Conservation (phyloP, 2,888 invertebrate species). For the Boloria selene region DNA sequence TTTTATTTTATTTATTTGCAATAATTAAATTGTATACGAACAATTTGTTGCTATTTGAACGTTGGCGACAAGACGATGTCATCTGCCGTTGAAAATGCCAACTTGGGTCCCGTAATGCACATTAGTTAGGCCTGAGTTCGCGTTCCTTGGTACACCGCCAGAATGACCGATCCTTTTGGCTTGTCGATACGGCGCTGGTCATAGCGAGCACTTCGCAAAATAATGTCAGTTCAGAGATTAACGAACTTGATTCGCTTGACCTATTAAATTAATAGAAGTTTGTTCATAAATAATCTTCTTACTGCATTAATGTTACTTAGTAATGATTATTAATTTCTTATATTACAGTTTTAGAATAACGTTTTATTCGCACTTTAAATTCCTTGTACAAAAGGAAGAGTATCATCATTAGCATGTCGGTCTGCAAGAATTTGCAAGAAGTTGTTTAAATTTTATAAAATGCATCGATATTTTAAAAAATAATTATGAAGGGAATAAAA, state of each 20-base stretch:
- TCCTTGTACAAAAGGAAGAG: too few species aligned
- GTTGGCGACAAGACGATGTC: constrained; percentile 44
- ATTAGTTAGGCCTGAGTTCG: constrained; percentile 72
- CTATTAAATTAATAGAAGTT: constrained; percentile 59
- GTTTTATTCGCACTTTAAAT: background rate
- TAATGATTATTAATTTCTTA: constrained; percentile 5
- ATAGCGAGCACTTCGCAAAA: constrained; percentile 71
- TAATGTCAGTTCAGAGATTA: constrained; percentile 81
- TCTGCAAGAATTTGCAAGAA: too few species aligned
- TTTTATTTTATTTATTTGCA: too few species aligned
- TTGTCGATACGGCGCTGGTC: constrained; percentile 70
- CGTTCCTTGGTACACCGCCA: constrained; percentile 81
- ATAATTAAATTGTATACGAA: constrained; percentile 2
- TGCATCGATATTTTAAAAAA: too few species aligned
- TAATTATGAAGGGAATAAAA: too few species aligned
- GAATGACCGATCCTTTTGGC: constrained; percentile 80
- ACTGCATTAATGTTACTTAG: constrained; percentile 10
- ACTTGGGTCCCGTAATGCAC: constrained; percentile 76
- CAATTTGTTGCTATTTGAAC: constrained; percentile 34
- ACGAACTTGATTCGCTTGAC: constrained; percentile 79
- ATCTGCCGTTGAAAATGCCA: constrained; percentile 65
- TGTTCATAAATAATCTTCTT: constrained; percentile 18
- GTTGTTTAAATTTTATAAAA: too few species aligned
- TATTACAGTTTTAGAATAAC: constrained; percentile 12
- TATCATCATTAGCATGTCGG: too few species aligned